Conservation (phyloP, 2,797 vertebrate genomes). For the Fistularia commersonii region DNA sequence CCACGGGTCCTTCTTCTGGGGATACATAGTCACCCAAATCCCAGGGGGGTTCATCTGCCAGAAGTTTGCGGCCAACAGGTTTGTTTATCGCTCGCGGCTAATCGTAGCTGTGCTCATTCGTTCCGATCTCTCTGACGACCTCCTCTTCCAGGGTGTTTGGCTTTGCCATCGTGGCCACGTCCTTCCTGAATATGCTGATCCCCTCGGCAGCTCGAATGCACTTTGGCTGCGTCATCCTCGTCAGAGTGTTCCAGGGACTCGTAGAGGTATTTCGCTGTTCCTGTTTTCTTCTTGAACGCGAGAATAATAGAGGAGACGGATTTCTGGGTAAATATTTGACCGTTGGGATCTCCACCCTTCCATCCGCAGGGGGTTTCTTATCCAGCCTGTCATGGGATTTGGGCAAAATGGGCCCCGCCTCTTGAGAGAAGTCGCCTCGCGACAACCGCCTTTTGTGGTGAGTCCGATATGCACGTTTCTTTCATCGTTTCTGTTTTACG, state of each 20-base stretch:
- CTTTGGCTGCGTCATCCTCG: slow-evolving; percentile 86
- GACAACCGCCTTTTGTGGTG: slow-evolving; percentile 90
- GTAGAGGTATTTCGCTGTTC: slow-evolving; percentile 78
- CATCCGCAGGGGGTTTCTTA: slow-evolving; percentile 83
- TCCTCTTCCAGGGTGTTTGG: slow-evolving; percentile 81
- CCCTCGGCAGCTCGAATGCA: slow-evolving; percentile 84
- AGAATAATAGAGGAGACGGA: not conserved
- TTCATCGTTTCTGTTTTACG: not conserved
- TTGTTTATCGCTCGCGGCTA: slow-evolving; percentile 1
- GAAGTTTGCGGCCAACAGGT: slow-evolving; percentile 95
- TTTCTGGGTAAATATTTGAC: not conserved
- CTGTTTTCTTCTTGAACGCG: not conserved
- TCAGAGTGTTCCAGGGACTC: slow-evolving; percentile 86
- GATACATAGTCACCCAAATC: slow-evolving; percentile 95
- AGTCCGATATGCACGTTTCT: slow-evolving; percentile 24
- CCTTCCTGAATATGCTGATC: slow-evolving; percentile 87
- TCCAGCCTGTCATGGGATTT: slow-evolving; percentile 90
- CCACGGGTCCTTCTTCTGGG: slow-evolving; percentile 95
- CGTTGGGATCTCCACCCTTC: not conserved
- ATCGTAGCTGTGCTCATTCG: not conserved
- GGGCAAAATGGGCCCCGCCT: slow-evolving; percentile 91
- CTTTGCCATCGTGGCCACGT: slow-evolving; percentile 89
- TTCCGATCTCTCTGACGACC: not conserved
- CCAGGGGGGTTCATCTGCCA: slow-evolving; percentile 93
- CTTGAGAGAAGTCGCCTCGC: slow-evolving; percentile 88